phyloP scores from a whole-genome alignment of 2,113 vertebrate species.

The Heteronetta atricapilla region DNA sequence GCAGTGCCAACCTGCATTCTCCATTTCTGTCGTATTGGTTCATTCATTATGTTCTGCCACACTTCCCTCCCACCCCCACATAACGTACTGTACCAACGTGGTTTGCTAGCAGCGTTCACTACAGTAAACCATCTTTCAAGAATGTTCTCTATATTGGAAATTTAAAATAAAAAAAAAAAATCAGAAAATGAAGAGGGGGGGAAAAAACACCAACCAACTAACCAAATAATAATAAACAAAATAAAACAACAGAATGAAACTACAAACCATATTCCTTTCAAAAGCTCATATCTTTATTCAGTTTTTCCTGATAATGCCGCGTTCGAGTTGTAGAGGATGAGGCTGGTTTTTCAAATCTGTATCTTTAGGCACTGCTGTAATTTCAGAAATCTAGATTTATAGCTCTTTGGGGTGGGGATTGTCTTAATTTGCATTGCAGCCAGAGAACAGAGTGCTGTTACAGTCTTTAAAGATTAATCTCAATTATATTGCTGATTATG shows the following conservation, averaged over 20 bases:
- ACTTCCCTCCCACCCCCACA: neutral
- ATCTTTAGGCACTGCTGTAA: neutral
- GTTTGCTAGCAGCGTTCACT: neutral
- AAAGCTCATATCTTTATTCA: neutral
- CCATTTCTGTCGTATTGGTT: neutral
- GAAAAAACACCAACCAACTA: neutral
- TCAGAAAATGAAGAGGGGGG: too few species aligned
- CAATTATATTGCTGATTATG: neutral
- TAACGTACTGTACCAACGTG: neutral
- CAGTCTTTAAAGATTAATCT: neutral
- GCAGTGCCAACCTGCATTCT: neutral
- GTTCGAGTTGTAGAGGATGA: neutral
- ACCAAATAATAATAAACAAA: too few species aligned
- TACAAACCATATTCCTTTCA: neutral
- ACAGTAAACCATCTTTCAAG: neutral
- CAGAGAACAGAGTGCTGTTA: neutral
- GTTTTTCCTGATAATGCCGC: neutral
- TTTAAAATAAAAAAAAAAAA: neutral
- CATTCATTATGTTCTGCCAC: neutral
- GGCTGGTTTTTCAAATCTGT: neutral
- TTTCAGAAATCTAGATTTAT: neutral
- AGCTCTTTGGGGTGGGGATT: neutral
- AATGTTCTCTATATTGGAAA: neutral
- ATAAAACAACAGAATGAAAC: too few species aligned
- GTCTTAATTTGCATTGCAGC: neutral